Base-by-base conservation (phyloP, 2,113 vertebrate species). In the Girardinichthys multiradiatus region DNA sequence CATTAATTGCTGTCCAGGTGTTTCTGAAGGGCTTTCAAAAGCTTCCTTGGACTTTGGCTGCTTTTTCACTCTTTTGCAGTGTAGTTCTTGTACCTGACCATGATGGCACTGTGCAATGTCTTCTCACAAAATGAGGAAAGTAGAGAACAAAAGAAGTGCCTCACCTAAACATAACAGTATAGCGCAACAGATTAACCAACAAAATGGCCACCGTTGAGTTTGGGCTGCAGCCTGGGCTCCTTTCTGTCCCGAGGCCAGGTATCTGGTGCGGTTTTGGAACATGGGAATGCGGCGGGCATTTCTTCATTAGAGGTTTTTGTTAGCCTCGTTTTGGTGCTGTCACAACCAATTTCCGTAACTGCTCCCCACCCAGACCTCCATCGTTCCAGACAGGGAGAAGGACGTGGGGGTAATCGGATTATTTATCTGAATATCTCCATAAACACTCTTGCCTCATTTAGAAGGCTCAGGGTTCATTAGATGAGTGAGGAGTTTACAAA, bases 291-390 rank as follows among this genome's bases (percentile, higher is more conserved):
- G 92, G 91, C 85, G 3, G 6, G 73, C 64, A 51, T 90, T 89
- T 90, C 91, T 93, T 95, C 84, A 17, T 81, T 86, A 94, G 91
- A 7, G 86, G 66, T 33, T 70, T 92, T 92, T 54, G 90, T 95
- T 95, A 95, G 94, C 94, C 94, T 95, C 92, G 87, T 94, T 95
- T 95, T 92, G 88, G 74, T 77, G 92, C 94, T 95, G 94, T 96
- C 95, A 94, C 19, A 80, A 91, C 73, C 82, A 90, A 90, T 95
- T 90, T 85, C 75, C 24, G 77, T 92, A 92, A 90, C 72, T 90
- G 88, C 12, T 59, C 76, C 86, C 66, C 76, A 74, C 68, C 21
- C 70, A 64, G 77, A 76, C 24, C 77, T 57, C 74, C 75, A 69
- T 79, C 69, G 67, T 69, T 72, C 39, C 57, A 57, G 63, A 75